phyloP scores from a whole-genome alignment of 2,113 vertebrate genomes.

The Panthera uncia region DNA sequence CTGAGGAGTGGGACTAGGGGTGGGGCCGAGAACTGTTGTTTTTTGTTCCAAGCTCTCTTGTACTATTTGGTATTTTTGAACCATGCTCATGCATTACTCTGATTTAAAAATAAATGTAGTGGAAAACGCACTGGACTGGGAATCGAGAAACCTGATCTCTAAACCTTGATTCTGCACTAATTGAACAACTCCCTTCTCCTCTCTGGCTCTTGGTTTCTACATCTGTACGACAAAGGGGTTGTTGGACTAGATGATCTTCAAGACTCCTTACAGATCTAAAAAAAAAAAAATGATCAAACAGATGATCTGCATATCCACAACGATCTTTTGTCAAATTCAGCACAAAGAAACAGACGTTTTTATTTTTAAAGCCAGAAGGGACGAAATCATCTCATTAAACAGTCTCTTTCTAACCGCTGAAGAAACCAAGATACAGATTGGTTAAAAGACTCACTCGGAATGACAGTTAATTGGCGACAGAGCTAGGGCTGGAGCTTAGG shows the following conservation, averaged over 20 bases:
- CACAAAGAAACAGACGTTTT: slow-evolving; percentile 39
- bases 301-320: not conserved
- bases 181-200: not conserved
- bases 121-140: not conserved
- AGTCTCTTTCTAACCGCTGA: not conserved
- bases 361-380: slow-evolving; percentile 31
- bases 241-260: not conserved
- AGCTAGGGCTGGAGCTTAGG: not conserved
- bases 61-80: slow-evolving; percentile 52
- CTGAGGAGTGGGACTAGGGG: not conserved
- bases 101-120: slow-evolving; percentile 44
- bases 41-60: not conserved
- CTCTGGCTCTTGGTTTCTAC: slow-evolving; percentile 26
- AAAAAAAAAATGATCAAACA: not conserved
- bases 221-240: not conserved
- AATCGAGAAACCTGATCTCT: not conserved
- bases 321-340: slow-evolving; percentile 20
- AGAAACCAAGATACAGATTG: slow-evolving; percentile 9
- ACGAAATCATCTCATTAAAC: slow-evolving; percentile 30
- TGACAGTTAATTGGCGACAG: not conserved
- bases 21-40: not conserved
- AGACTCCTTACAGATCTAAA: not conserved
- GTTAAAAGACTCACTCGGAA: not conserved
- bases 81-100: slow-evolving; percentile 4
- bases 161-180: not conserved